Conservation (phyloP, 64 coral and sea anemone species). For the Actinia tenebrosa region DNA sequence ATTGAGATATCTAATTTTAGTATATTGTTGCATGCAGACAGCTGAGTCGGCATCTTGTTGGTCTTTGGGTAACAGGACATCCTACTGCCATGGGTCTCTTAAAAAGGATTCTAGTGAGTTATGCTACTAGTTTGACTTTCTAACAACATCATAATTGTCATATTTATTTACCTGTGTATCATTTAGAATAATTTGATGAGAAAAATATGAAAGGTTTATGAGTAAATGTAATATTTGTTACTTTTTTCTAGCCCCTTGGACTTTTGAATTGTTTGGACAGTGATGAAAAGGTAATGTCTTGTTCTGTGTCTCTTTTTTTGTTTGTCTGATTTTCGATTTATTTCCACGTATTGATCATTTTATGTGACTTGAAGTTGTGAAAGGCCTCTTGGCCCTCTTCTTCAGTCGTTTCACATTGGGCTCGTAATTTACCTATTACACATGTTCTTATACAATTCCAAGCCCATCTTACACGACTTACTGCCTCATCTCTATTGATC, state of each 20-base stretch:
- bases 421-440: too few relatives aligned
- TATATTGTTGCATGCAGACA: slow-evolving; percentile 45
- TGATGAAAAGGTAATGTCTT: slow-evolving; percentile 40
- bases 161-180: not conserved
- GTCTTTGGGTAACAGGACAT: slow-evolving; percentile 89
- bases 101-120: slow-evolving; percentile 84
- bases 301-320: too few relatives aligned
- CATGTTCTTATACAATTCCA: too few relatives aligned
- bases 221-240: not conserved
- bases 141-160: not conserved
- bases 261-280: slow-evolving; percentile 51
- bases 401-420: too few relatives aligned
- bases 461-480: too few relatives aligned
- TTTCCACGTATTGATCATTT: too few relatives aligned
- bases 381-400: too few relatives aligned
- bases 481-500: too few relatives aligned
- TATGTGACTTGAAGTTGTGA: too few relatives aligned
- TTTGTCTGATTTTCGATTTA: too few relatives aligned
- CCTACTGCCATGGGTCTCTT: slow-evolving; percentile 93
- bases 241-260: slow-evolving; percentile 47
- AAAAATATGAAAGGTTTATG: not conserved
- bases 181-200: not conserved
- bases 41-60: slow-evolving; percentile 91
- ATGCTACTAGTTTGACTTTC: not conserved
- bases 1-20: not conserved